phyloP scores from a whole-genome alignment of 1,140 invertebrate genomes.

The Palaemon carinicauda region DNA sequence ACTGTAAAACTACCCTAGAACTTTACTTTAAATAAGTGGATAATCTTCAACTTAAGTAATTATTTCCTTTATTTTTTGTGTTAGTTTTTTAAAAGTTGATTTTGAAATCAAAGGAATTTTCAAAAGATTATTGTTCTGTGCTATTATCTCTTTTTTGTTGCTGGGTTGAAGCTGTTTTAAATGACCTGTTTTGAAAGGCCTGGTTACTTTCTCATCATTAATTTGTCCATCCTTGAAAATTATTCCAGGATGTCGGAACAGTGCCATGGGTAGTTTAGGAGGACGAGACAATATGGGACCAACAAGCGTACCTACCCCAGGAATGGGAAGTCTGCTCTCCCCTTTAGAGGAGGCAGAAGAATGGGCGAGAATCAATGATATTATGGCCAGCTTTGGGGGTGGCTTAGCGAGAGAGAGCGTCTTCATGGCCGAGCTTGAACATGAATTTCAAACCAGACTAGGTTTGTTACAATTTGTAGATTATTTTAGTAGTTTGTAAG shows the following conservation, averaged over 20 bases:
- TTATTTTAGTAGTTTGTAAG: not conserved
- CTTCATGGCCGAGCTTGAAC: constrained; percentile 83
- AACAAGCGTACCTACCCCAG: not conserved
- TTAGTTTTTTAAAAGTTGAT: too few species aligned
- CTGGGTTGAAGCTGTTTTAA: not conserved
- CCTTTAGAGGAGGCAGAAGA: constrained; percentile 87
- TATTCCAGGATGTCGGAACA: constrained; percentile 38
- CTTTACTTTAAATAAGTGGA: too few species aligned
- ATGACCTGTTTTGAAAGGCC: too few species aligned
- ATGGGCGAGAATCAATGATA: constrained; percentile 94
- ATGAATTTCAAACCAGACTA: constrained; percentile 78
- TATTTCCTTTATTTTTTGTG: too few species aligned
- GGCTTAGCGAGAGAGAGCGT: constrained; percentile 76
- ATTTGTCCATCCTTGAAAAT: not conserved
- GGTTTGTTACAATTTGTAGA: constrained; percentile 65
- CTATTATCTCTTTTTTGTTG: too few species aligned
- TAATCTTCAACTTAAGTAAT: too few species aligned
- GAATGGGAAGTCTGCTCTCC: constrained; percentile 25
- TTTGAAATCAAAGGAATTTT: too few species aligned
- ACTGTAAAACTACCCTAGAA: too few species aligned
- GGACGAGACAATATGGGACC: not conserved
- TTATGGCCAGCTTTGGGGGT: constrained; percentile 87
- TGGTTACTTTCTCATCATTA: too few species aligned
- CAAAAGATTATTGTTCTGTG: too few species aligned
- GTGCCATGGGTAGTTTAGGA: constrained; percentile 6